phyloP scores from a whole-genome alignment of 1,140 invertebrate species.

The Apis florea region DNA sequence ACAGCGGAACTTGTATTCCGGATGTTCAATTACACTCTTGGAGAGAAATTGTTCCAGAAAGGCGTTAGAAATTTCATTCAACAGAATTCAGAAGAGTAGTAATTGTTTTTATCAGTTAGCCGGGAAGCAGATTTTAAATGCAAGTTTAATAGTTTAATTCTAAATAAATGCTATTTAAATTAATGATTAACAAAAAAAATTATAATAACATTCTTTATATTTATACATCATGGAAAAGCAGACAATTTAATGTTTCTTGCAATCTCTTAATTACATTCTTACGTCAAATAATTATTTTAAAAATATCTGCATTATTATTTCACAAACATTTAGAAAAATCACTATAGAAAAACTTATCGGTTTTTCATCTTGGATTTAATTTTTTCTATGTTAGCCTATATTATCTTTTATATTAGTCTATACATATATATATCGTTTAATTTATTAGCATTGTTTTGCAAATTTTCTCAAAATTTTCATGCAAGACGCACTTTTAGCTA shows the following conservation, averaged over 20 bases:
- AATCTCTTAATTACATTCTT: background rate
- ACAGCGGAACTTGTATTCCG: conserved; percentile 93
- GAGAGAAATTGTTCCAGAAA: conserved; percentile 87
- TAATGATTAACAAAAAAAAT: background rate
- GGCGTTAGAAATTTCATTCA: conserved; percentile 87
- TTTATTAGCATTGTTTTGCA: background rate
- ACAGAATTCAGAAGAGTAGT: conserved; percentile 71
- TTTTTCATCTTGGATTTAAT: background rate
- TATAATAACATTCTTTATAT: background rate
- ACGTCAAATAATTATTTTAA: background rate
- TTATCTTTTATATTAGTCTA: background rate
- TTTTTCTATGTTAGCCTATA: background rate
- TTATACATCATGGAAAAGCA: background rate
- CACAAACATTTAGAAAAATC: background rate
- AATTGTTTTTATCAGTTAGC: conserved; percentile 48
- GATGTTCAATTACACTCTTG: conserved; percentile 95
- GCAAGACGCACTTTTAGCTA: no score
- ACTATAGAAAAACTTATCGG: background rate
- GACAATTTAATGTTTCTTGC: background rate
- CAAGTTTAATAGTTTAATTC: background rate
- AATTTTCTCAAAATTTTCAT: background rate
- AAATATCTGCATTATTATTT: background rate
- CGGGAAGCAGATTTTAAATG: conserved; percentile 38
- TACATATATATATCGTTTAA: background rate
- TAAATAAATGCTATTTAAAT: background rate